A percentile compares a stretch with the other conserved stretches of the same genome.
Conservation (phyloP, 2,888 invertebrate genomes). For the Octonoba sinensis region DNA sequence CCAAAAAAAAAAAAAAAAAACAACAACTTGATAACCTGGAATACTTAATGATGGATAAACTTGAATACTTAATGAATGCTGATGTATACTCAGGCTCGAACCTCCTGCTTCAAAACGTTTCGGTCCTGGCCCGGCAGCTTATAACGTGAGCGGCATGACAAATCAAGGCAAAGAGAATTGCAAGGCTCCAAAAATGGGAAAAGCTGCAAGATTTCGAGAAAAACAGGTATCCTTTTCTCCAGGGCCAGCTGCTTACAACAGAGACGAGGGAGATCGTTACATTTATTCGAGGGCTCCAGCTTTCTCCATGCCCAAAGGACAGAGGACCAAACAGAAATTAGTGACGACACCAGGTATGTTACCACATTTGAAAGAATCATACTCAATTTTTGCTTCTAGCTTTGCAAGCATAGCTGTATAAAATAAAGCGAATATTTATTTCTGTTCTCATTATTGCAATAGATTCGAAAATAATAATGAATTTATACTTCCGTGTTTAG, state of each 20-base stretch:
- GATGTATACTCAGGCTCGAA: too few relatives aligned
- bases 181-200: constrained; percentile 28
- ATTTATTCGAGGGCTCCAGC: constrained; percentile 25
- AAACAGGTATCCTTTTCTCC: constrained; percentile 3
- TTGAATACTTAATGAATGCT: too few relatives aligned
- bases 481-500: too few relatives aligned
- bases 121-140: constrained; percentile 33
- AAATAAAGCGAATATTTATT: too few relatives aligned
- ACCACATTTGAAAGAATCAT: background rate
- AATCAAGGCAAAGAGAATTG: constrained; percentile 32
- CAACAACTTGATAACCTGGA: too few relatives aligned
- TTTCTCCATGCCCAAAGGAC: constrained; percentile 22
- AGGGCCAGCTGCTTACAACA: constrained; percentile 39
- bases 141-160: constrained; percentile 20
- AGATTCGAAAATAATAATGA: too few relatives aligned
- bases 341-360: constrained; percentile 9
- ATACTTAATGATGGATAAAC: too few relatives aligned
- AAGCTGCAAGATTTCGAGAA: constrained; percentile 16
- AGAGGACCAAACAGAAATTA: background rate
- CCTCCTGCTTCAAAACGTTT: too few relatives aligned
- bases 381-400: too few relatives aligned
- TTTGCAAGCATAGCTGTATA: too few relatives aligned
- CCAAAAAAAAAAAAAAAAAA: too few relatives aligned
- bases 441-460: too few relatives aligned
- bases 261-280: constrained; percentile 10